Evolutionary conservation across 2,113 vertebrate species (phyloP), one percentile per base, ranked within the genome.

Genomic region (Toxostoma redivivum): DNA sequence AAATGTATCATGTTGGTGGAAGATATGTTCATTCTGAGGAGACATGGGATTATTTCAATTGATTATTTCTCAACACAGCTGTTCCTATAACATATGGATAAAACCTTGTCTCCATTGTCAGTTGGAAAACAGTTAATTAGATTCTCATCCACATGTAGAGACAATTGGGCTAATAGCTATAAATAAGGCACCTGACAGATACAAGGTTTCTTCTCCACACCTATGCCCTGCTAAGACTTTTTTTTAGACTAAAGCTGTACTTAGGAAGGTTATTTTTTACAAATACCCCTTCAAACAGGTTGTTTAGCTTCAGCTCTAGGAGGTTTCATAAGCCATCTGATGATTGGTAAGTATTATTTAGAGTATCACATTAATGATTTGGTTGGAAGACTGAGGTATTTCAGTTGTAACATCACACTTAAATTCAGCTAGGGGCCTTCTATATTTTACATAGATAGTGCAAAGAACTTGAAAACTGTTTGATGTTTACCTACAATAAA

Each of bases 381-480:
- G 15, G 11, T 11, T 64, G 25, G n/a, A 65, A 45, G 25, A 40
- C 28, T 64, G 56, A 30, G 31, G 10, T 60, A 21, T 72, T 81
- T 90, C 30, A 30, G 21, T 33, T 64, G 27, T n/a, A 60, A 30
- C 17, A 57, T 9, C 2, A 3, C 11, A 19, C 31, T 30, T 70
- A 35, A 60, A 25, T 65, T 73, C 18, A 79, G 8, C 20, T 45
- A 53, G 30, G 7, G 82, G 6, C 7, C 9, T 60, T 3, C 25
- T 65, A 0, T 31, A 10, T 85, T 67, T 76, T 77, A 12, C 3
- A 38, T 24, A 2, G 0, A 0, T 45, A 9, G 12, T 33, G 7
- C 2, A 53, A 89, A 71, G 19, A 57, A 19, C 3, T 19, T 70
- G 30, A 42, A 54, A 86, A 40, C 30, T 77, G 4, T 40, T 50